Base-by-base conservation (phyloP, 2,113 vertebrate species). In the Malurus melanocephalus region DNA sequence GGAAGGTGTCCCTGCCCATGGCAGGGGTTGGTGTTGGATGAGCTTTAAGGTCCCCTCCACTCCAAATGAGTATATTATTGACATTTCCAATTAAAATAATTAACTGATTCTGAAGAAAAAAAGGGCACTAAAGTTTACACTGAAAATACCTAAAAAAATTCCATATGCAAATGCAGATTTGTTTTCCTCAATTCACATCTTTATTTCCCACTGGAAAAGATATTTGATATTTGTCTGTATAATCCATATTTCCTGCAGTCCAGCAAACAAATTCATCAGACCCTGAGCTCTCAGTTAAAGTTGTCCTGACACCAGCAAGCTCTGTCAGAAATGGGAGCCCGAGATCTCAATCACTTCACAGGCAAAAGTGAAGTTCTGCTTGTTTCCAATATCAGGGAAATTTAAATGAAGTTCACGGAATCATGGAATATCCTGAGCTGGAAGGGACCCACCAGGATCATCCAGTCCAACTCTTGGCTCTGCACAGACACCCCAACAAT, bases 381-480 rank as follows among this genome's bases (percentile, higher is more conserved):
- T 32, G 16, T 35, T 43, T 30, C 42, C 13, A 56, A 0, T 3
- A 61, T 3, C 17, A 73, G 6, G 6, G 23, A 53, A 61, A 56
- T 3, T 33, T 7, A 24, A 74, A 27, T 10, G 43, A 51, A 80
- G 22, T 7, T 23, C 65, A n/a, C 5, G 0, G 20, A 77, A 40
- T 17, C 5, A 11, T 3, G 13, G 33, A 33, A 48, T 28, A 9
- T 16, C 28, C 42, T 33, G 46, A 55, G 65, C 5, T 42, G 30
- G 28, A 20, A 46, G n/a, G 13, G 15, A 33, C 13, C 20, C 16
- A 55, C 6, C 1, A 48, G 33, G 64, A 69, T 12, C 7, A 55
- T 0, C 1, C 2, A 26, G 13, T 8, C 28, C 62, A 68, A 0
- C 20, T 0, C 55, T 27, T 53, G 40, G 23, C 28, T 16, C 55